Evolutionary conservation across 2,797 vertebrate species (phyloP), one percentile per base, ranked within the genome.

Genomic region (Perodicticus potto): DNA sequence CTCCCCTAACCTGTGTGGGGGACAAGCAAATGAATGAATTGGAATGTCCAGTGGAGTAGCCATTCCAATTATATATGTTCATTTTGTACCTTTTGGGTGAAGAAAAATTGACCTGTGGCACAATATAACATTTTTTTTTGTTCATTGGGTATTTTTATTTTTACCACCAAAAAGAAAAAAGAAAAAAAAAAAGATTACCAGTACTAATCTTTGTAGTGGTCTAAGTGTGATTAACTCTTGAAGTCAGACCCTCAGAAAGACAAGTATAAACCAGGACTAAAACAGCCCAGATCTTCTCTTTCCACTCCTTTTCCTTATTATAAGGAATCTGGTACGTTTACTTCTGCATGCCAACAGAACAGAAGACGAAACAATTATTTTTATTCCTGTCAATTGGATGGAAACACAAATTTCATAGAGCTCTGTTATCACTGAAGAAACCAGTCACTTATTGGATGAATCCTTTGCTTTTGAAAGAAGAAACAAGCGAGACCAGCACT

Each of bases 201-300:
- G 65, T 91, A 91, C 96, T 97, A 91, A 97, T 97, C 96, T 96
- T 84, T 95, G 94, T 91, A 93, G 93, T 89, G 86, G 67, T 86
- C 2, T 87, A 91, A 95, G 92, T 96, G 95, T 95, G 94, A 96
- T 86, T 80, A 86, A 82, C 65, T 55, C 88, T 82, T 27, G 53
- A 98, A 98, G 98, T 94, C 95, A 86, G 85, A 81, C 86, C 95
- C 83, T 85, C 91, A 96, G 94, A 94, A 96, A 97, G 92, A 90
- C 43, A 70, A 96, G 85, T 49, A 27, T 86, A 97, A 49, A 27
- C 65, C 45, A 96, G 80, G 63, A 57, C 53, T 96, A 80, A 97
- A 81, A 49, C 87, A 22, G 0, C 97, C 93, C 89, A 77, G 91
- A 65, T 96, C 78, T 86, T 91, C 85, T 49, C 16, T 95, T n/a